Evolutionary conservation across 2,888 invertebrate genomes (phyloP).

Genomic region (Troglohyphantes excavatus): DNA sequence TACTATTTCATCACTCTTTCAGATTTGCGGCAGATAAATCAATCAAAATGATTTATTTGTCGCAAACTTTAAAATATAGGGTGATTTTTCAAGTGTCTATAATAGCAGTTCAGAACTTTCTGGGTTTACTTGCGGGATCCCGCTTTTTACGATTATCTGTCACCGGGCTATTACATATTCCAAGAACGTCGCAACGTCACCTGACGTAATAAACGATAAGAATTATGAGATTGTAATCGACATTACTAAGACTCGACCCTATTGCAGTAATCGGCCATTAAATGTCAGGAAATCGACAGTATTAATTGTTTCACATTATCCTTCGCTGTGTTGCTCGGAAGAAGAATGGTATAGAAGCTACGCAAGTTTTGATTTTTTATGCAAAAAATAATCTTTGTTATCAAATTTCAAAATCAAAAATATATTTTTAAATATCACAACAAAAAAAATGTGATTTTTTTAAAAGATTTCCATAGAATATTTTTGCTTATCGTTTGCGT

Average conservation of each 20-base stretch:
- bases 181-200: background rate
- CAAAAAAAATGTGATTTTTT: no score
- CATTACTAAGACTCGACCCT: background rate
- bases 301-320: conserved; percentile 1
- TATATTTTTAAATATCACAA: no score
- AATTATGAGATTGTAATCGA: background rate
- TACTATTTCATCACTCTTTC: no score
- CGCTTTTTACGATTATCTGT: background rate
- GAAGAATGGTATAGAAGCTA: background rate
- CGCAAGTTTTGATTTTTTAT: no score
- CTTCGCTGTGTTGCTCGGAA: background rate
- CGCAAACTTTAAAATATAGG: background rate
- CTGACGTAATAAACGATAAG: background rate
- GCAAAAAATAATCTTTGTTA: no score
- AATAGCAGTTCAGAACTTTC: background rate
- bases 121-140: background rate
- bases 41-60: no score
- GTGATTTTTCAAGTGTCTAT: background rate
- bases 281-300: background rate
- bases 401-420: no score
- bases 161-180: background rate
- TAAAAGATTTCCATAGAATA: no score
- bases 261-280: background rate
- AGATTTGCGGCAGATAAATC: no score
- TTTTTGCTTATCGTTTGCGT: no score